Base-by-base conservation (phyloP, 2,888 invertebrate species). In the Dichetophora obliterata region DNA sequence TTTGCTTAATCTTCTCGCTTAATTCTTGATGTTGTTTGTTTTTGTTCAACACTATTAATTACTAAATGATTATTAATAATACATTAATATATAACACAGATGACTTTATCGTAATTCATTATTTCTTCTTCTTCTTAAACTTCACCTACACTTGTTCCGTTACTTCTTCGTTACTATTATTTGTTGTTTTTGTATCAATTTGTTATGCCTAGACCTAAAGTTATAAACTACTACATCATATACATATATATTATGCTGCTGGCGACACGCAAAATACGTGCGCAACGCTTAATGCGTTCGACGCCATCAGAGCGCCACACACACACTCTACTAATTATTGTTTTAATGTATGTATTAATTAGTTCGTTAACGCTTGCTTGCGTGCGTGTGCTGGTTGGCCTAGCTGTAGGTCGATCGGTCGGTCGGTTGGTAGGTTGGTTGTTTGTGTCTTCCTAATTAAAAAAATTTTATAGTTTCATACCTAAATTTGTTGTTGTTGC, bases 31-130 rank as follows among this genome's bases (percentile, higher is more conserved):
- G 74, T 80, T 81, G 59, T 78, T 78, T 74, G 77, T 80, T 81
- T 78, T 82, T 82, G 80, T 79, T 43, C 73, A 75, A 70, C 66
- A 61, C 48, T 37, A 72, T 68, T 68, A 59, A 77, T 63, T 34
- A 54, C 65, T 74, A 74, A 52, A 54, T 75, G 52, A 65, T 57
- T 75, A 66, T 66, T 54, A 73, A 59, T 61, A n/a, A 78, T 83
- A 82, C 81, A 82, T 82, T 82, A 83, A 82, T 83, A 83, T 85
- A 84, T 88, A 88, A 88, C 88, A 88, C 89, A 88, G 88, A 88
- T 89, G 88, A 88, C 88, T 89, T 89, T 88, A 86, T 88, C 85
- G 77, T 82, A 80, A 78, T 78, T 80, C 77, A 83, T 82, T 81
- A 81, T 81, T 82, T 78, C 71, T 81, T 83, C 77, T 83, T 77